Evolutionary conservation across 2,113 vertebrate genomes (phyloP), one percentile per base, ranked within the genome.

Genomic region (Gopherus evgoodei): DNA sequence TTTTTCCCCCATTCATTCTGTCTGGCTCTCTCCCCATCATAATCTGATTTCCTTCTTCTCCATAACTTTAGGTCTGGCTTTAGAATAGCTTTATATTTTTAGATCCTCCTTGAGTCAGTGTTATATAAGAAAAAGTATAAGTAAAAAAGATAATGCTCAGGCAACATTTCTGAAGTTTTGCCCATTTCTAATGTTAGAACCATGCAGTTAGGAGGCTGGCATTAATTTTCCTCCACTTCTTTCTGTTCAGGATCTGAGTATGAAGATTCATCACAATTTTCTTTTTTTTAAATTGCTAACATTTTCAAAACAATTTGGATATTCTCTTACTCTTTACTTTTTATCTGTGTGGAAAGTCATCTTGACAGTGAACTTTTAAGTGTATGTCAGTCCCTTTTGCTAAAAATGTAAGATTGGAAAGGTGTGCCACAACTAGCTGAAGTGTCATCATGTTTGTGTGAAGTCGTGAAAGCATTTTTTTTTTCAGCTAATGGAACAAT

Each of bases 281-380:
- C 14, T 42, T 10, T 88, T 57, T 57, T 89, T 86, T 42, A 90
- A 95, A 95, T 84, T 93, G 54, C 31, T 92, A 79, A 81, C 90
- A 59, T 97, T 97, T 90, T 90, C 24, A 88, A 96, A 97, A 91
- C 52, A 89, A 42, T 42, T 81, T 82, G 83, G 56, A 88, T 76
- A 56, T 19, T 59, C 56, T 57, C 31, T 69, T 7, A 17, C 31
- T 52, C 76, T 89, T 87, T 54, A 56, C 1, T 59, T 82, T 92
- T 84, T 90, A 72, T 84, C 49, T 59, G 8, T 38, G 31, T 79
- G 16, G 16, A 91, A 94, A 89, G 65, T 49, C 57, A 81, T 94
- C 94, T 94, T 90, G 49, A 81, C 47, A 84, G 83, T 47, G 81
- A 8, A 16, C 4, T 83, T 87, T 93, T 83, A 22, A 65, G 22